phyloP scores from a whole-genome alignment of 2,113 vertebrate genomes.

The Xenopus tropicalis region UCB_Xtro_10.0 CM004449.2:91207001-91207500 shows the following conservation, averaged over 20 bases:
- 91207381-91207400: no score
- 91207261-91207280: constrained; percentile 19
- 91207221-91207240: constrained; percentile 26
- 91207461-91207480: no score
- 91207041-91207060: constrained; percentile 4
- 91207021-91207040: neutral
- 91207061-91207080: constrained; percentile 16
- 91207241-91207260: constrained; percentile 30
- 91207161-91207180: constrained; percentile 56
- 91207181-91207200: constrained; percentile 48
- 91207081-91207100: constrained; percentile 47
- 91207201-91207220: constrained; percentile 52
- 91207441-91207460: no score
- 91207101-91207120: constrained; percentile 56
- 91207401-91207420: no score
- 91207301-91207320: constrained; percentile 16
- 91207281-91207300: constrained; percentile 7
- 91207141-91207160: constrained; percentile 57
- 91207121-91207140: constrained; percentile 55
- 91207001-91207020: no score
- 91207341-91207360: neutral
- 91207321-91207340: constrained; percentile 10
- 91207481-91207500: no score
- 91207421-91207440: no score
- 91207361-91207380: constrained; percentile 11